Conservation (phyloP, 2,113 vertebrate genomes). For the Symphodus melops region DNA sequence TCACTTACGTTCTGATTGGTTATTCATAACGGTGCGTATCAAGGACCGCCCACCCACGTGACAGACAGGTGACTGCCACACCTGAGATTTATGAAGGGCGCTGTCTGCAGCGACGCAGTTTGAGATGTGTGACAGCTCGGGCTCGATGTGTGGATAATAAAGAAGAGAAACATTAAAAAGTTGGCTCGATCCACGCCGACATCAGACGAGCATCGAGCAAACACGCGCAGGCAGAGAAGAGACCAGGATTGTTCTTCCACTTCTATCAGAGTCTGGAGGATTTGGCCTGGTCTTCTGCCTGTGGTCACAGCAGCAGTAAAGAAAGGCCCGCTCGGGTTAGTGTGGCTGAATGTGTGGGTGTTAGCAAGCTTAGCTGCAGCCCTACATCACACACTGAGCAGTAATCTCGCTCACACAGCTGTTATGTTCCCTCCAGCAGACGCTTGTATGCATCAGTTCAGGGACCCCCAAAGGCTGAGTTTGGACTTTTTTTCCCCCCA, state of each 20-base stretch:
- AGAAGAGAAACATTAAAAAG: no score
- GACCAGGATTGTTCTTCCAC: not conserved
- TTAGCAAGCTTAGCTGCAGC: conserved; percentile 41
- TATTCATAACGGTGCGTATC: no score
- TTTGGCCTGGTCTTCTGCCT: conserved; percentile 8
- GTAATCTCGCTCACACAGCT: conserved; percentile 52
- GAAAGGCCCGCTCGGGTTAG: conserved; percentile 15
- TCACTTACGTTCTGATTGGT: no score
- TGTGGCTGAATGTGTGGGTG: conserved; percentile 49
- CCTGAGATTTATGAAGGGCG: no score
- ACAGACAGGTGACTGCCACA: no score
- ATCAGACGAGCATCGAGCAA: no score
- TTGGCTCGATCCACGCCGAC: no score
- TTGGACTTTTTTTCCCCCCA: conserved; percentile 7
- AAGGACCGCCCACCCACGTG: no score
- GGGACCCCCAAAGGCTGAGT: conserved; percentile 23
- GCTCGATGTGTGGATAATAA: no score
- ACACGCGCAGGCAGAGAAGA: no score
- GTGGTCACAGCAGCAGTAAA: conserved; percentile 19
- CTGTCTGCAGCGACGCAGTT: no score
- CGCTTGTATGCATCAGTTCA: conserved; percentile 34
- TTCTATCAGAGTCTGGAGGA: not conserved
- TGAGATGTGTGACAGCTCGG: no score
- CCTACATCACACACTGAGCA: conserved; percentile 31
- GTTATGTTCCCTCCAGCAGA: conserved; percentile 33